These are phyloP conservation scores for Proisotoma minuta DNA, from an alignment of 2,888 invertebrate species.

Conservation along the genomic window DNA sequence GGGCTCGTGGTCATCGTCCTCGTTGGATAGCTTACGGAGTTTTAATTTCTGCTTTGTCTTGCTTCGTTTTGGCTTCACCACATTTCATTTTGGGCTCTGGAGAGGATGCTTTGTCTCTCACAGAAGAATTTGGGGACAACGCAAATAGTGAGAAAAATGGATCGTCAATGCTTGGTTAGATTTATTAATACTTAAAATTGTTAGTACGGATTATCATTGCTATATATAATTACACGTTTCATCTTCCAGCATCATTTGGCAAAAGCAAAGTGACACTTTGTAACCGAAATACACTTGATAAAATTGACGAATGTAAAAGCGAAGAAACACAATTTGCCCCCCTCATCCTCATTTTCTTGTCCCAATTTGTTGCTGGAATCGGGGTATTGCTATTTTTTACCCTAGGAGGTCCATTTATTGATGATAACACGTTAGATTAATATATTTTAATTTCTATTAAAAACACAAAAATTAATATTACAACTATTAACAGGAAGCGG, in stretches of 20 bases:
- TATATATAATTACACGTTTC: neutral
- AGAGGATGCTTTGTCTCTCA: slow-evolving; percentile 61
- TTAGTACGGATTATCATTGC: neutral
- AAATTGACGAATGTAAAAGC: slow-evolving; percentile 50
- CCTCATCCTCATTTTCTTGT: slow-evolving; percentile 60
- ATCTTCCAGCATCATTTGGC: neutral
- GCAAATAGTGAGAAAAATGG: too few relatives aligned
- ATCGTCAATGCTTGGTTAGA: too few relatives aligned
- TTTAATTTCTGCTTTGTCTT: slow-evolving; percentile 56
- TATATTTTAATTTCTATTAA: too few relatives aligned
- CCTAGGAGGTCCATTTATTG: slow-evolving; percentile 61
- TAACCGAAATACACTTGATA: neutral
- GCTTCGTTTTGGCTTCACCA: slow-evolving; percentile 63
- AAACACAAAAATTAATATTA: too few relatives aligned
- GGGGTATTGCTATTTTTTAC: slow-evolving; percentile 64
- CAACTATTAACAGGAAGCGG: slow-evolving; percentile 63
- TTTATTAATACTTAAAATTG: neutral
- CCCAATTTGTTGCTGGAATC: slow-evolving; percentile 65
- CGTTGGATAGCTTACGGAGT: slow-evolving; percentile 60
- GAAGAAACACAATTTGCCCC: neutral
- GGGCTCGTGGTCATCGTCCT: slow-evolving; percentile 66
- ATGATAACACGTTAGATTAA: too few relatives aligned
- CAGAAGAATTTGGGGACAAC: slow-evolving; percentile 58
- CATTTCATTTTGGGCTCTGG: slow-evolving; percentile 67
- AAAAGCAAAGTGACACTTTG: slow-evolving; percentile 8